These are phyloP conservation scores for Leucoraja ocellata DNA, from an alignment of 2,797 vertebrate species.

Conservation along the genomic window DNA sequence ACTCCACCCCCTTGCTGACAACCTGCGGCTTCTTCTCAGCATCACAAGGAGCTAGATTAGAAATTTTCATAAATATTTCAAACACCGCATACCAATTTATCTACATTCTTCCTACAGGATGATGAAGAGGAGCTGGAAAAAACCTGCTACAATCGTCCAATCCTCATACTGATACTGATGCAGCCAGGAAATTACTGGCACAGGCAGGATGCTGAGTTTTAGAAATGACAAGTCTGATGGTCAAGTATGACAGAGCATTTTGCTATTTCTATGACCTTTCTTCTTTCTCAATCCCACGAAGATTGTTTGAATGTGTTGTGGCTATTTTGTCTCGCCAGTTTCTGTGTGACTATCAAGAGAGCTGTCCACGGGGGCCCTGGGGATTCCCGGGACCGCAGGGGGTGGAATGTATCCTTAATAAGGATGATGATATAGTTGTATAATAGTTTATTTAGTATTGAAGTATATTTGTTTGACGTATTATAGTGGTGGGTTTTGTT, in stretches of 20 bases:
- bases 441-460: too few relatives aligned
- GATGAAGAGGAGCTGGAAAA: neutral
- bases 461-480: too few relatives aligned
- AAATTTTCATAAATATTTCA: neutral
- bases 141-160: neutral
- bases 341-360: too few relatives aligned
- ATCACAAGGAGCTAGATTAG: neutral
- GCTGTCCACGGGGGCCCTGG: too few relatives aligned
- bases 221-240: neutral
- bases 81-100: neutral
- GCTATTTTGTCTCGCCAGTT: neutral
- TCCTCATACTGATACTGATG: neutral
- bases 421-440: too few relatives aligned
- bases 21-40: neutral
- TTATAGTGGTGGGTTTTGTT: too few relatives aligned
- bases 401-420: too few relatives aligned
- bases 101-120: neutral
- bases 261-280: neutral
- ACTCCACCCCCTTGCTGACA: neutral
- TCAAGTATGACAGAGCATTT: neutral
- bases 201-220: neutral
- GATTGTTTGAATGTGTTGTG: neutral
- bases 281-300: neutral
- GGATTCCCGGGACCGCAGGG: too few relatives aligned
- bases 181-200: neutral